Conservation (phyloP, 2,113 vertebrate genomes). For the Corydoras maculifer region DNA sequence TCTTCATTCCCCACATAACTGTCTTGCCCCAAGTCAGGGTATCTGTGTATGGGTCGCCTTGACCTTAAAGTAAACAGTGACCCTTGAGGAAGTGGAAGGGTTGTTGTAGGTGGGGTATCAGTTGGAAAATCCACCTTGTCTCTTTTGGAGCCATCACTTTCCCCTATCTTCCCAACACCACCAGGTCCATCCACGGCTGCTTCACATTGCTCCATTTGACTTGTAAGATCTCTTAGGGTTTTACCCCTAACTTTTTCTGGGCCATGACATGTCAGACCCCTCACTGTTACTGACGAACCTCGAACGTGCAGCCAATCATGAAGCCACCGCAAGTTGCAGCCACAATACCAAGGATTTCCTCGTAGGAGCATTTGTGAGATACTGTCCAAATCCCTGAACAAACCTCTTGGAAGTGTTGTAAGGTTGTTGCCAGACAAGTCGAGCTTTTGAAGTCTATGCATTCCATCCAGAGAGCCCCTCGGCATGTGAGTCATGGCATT, state of each 20-base stretch:
- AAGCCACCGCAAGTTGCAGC: constrained; percentile 87
- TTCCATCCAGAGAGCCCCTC: constrained; percentile 71
- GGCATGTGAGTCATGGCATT: constrained; percentile 89
- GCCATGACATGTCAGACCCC: constrained; percentile 82
- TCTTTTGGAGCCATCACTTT: constrained; percentile 49
- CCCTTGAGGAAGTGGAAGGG: constrained; percentile 73
- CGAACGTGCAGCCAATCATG: constrained; percentile 80
- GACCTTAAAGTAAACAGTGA: constrained; percentile 80
- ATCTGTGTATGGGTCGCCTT: constrained; percentile 72
- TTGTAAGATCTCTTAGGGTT: constrained; percentile 75
- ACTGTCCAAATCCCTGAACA: constrained; percentile 80
- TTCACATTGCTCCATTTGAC: constrained; percentile 85
- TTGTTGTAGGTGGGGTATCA: constrained; percentile 64
- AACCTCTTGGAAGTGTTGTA: constrained; percentile 78
- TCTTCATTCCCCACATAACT: constrained; percentile 63
- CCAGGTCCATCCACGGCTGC: constrained; percentile 60
- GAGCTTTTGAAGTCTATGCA: constrained; percentile 75
- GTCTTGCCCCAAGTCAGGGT: constrained; percentile 68
- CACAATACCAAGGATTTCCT: constrained; percentile 93
- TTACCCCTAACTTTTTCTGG: constrained; percentile 80
- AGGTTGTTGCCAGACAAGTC: constrained; percentile 93
- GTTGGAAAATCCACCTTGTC: constrained; percentile 54
- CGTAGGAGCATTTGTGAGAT: constrained; percentile 78
- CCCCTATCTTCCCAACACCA: constrained; percentile 49
- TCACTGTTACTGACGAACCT: constrained; percentile 76